These are phyloP conservation scores for Epistrophella euchroma DNA, from an alignment of 2,888 invertebrate species.

Conservation along the genomic window DNA sequence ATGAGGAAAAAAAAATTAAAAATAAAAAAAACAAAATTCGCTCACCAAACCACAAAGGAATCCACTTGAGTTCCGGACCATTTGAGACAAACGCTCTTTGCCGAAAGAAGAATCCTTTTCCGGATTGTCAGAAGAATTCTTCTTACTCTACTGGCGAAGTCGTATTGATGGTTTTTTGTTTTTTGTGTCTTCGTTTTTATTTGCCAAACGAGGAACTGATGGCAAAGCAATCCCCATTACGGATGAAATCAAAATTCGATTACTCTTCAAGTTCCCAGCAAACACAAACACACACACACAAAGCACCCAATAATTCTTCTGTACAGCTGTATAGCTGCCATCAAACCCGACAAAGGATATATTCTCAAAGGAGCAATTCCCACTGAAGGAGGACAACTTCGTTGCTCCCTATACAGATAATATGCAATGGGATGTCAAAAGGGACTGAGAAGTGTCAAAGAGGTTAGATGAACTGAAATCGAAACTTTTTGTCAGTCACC, in stretches of 20 bases:
- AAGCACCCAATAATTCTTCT: neutral
- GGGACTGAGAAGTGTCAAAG: conserved; percentile 71
- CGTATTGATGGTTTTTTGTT: neutral
- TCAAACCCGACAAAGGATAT: conserved; percentile 34
- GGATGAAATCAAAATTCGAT: conserved; percentile 72
- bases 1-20: too few species aligned
- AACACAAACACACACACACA: conserved; percentile 19
- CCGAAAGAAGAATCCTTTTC: conserved; percentile 47
- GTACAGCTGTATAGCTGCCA: too few species aligned
- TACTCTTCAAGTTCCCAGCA: conserved; percentile 64
- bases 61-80: conserved; percentile 66
- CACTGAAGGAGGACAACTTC: conserved; percentile 24
- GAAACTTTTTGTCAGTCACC: conserved; percentile 53
- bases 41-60: conserved; percentile 56
- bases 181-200: conserved; percentile 27
- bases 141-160: conserved; percentile 3
- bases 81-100: conserved; percentile 55
- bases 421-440: neutral
- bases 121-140: conserved; percentile 43
- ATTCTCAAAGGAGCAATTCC: conserved; percentile 39
- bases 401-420: neutral
- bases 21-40: neutral
- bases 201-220: conserved; percentile 64
- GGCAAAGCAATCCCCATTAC: conserved; percentile 66
- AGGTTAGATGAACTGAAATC: conserved; percentile 69